These are phyloP conservation scores for Temnothorax longispinosus DNA, from an alignment of 1,140 invertebrate species.

Conservation along the genomic window DNA sequence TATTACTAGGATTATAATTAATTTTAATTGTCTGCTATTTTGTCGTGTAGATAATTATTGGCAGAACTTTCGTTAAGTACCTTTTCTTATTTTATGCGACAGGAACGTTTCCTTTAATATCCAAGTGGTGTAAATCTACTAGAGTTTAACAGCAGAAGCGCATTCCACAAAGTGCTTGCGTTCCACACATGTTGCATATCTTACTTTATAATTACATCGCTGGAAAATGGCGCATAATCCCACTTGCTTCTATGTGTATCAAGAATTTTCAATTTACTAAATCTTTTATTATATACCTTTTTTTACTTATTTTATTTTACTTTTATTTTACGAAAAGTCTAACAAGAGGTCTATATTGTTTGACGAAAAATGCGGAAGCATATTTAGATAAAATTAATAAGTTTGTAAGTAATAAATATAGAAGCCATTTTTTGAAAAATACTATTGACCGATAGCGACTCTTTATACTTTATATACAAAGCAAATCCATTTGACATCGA, in stretches of 20 bases:
- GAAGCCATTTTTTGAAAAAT: background rate
- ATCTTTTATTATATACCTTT: no score
- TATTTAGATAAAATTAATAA: background rate
- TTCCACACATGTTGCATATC: background rate
- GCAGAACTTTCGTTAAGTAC: background rate
- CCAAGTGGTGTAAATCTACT: conserved; percentile 8
- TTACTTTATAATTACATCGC: conserved; percentile 21
- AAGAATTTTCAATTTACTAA: conserved; percentile 7
- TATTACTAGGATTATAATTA: background rate
- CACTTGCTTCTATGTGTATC: background rate
- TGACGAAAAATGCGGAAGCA: background rate
- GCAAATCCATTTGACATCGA: background rate
- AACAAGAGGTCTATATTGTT: background rate
- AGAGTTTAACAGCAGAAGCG: conserved; percentile 18
- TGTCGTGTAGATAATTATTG: background rate
- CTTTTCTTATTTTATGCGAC: background rate
- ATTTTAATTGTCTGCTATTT: background rate
- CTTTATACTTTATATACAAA: background rate
- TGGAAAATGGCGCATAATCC: background rate
- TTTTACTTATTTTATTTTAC: background rate
- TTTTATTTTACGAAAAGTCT: background rate
- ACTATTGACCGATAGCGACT: background rate
- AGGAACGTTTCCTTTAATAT: background rate
- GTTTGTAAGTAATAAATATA: background rate
- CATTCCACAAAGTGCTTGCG: background rate